Evolutionary conservation across 2,113 vertebrate genomes (phyloP), one percentile per base, ranked within the genome.

Genomic region (Grammomys surdaster): DNA sequence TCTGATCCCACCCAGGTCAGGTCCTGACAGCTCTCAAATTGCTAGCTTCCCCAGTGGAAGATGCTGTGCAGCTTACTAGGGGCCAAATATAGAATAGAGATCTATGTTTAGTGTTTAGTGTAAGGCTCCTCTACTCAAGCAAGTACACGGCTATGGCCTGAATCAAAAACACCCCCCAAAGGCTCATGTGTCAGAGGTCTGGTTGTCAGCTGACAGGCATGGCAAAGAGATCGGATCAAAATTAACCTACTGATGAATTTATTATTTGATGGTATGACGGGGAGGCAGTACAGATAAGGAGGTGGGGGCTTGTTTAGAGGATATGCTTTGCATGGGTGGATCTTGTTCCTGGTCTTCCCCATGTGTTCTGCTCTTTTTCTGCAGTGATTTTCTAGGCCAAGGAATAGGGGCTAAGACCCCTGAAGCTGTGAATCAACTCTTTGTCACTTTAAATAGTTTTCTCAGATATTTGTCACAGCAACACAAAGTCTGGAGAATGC

Each of bases 21-120:
- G 94, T 95, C 97, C 97, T 77, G 95, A 88, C 96, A 96, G 95
- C 94, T 94, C n/a, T 97, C 86, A 78, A 95, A 96, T 94, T 97
- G 95, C 96, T 97, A 91, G 92, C 94, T 95, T 97, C 75, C 96
- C 95, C 97, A 58, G 93, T 91, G 98, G 92, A 96, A 89, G 95
- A 97, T 96, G 86, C 90, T 60, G 3, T 20, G 54, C 80, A 91
- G 87, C 89, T 97, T 88, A 88, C 93, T 91, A 97, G 96, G 94
- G 90, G 95, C 84, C 93, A 24, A 36, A 24, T 36, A 92, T 72
- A 96, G 97, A 69, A 1, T 5, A 67, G 28, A 31, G 28, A 12
- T 69, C 67, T 14, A 69, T 33, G 67, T 69, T 69, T 88, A 96
- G 91, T 87, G 24, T 89, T 89, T 58, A 95, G 69, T 70, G 96